Evolutionary conservation across 2,797 vertebrate genomes (phyloP).

Genomic region (Melanotaenia trifasciata): DNA sequence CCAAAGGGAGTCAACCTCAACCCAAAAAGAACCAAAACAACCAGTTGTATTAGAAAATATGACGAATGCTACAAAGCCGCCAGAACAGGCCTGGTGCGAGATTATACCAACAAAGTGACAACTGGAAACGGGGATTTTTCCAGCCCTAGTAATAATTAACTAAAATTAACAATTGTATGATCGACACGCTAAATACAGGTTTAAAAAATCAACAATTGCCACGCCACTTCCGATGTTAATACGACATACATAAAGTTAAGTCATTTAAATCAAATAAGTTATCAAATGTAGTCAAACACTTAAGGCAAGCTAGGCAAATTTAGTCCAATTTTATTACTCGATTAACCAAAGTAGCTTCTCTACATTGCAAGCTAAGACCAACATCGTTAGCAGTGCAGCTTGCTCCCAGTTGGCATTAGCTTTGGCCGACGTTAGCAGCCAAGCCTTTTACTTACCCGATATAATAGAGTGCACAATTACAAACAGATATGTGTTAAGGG

Average conservation of each 20-base stretch:
- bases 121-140: neutral
- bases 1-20: neutral
- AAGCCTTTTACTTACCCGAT: conserved; percentile 31
- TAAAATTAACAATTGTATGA: neutral
- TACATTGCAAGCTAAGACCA: conserved; percentile 21
- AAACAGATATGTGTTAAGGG: neutral
- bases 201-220: neutral
- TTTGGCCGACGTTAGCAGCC: neutral
- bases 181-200: neutral
- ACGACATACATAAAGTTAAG: neutral
- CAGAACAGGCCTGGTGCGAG: neutral
- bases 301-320: too few relatives aligned
- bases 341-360: neutral
- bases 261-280: neutral
- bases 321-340: neutral
- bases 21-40: neutral
- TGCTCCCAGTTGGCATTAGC: conserved; percentile 9
- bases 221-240: neutral
- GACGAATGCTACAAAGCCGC: neutral
- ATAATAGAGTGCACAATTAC: neutral
- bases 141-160: neutral
- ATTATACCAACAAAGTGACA: neutral
- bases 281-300: neutral
- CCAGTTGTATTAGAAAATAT: neutral
- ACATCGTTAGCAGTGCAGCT: conserved; percentile 22